Evolutionary conservation across 1,140 invertebrate genomes (phyloP).

Genomic region (Dendroctonus valens): DNA sequence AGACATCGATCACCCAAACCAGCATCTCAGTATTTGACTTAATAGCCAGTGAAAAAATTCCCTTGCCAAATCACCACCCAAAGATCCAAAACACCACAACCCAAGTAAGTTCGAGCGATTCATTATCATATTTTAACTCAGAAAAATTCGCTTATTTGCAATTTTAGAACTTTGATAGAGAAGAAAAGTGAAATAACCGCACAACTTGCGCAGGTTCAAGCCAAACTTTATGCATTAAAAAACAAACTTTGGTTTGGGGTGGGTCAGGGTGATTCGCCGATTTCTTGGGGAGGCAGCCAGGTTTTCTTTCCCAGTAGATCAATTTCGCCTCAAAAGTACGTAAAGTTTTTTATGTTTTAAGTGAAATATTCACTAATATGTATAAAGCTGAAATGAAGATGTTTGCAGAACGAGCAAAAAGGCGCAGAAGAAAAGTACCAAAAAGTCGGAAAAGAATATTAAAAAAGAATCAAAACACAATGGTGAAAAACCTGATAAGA

Average conservation of each 20-base stretch:
- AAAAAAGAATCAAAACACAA: slow-evolving; percentile 20
- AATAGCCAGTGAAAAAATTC: slow-evolving; percentile 29
- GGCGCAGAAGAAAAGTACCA: slow-evolving; percentile 22
- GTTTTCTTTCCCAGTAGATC: slow-evolving; percentile 17
- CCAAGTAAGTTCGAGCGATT: slow-evolving; percentile 7
- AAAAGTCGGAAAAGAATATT: slow-evolving; percentile 24
- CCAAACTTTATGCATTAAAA: slow-evolving; percentile 46
- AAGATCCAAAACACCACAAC: slow-evolving; percentile 23
- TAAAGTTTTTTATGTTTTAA: not conserved
- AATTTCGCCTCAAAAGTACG: slow-evolving; percentile 5
- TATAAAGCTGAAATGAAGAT: not conserved
- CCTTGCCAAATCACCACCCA: slow-evolving; percentile 9
- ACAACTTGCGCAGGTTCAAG: slow-evolving; percentile 48
- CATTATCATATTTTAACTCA: not conserved
- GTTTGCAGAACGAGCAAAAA: slow-evolving; percentile 24
- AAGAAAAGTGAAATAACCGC: slow-evolving; percentile 38
- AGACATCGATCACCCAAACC: slow-evolving; percentile 17
- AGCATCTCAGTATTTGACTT: slow-evolving; percentile 33
- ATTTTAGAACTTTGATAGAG: slow-evolving; percentile 30
- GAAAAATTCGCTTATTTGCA: not conserved
- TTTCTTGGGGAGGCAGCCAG: slow-evolving; percentile 56
- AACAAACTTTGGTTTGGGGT: slow-evolving; percentile 49
- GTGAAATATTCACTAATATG: not conserved
- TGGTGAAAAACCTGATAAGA: slow-evolving; percentile 18
- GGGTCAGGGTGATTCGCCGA: slow-evolving; percentile 49